Conservation (phyloP, 2,113 vertebrate species). For the Cyprinus carpio region DNA sequence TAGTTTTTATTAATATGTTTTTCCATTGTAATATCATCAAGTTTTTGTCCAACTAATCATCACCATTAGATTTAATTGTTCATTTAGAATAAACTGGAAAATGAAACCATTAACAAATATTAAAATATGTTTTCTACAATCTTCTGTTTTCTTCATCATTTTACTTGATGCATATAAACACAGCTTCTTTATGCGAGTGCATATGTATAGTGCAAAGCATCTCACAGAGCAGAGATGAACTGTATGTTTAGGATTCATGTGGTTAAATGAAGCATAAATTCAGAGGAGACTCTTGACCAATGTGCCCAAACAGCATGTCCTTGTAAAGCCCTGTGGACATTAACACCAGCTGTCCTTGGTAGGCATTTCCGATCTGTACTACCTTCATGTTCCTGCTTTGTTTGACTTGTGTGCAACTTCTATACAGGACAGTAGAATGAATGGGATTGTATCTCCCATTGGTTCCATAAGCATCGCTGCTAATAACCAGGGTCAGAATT, state of each 20-base stretch:
- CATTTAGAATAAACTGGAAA: not conserved
- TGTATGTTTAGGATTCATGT: slow-evolving; percentile 69
- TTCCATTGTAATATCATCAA: not conserved
- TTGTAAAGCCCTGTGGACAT: slow-evolving; percentile 65
- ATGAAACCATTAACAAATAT: not conserved
- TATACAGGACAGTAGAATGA: not conserved
- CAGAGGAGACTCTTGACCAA: slow-evolving; percentile 69
- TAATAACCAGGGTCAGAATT: not conserved
- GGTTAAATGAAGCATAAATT: slow-evolving; percentile 75
- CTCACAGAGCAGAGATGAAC: not conserved
- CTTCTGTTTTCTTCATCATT: no score
- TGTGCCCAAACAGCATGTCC: slow-evolving; percentile 67
- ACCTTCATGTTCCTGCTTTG: not conserved
- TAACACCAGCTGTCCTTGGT: slow-evolving; percentile 43
- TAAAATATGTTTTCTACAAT: not conserved
- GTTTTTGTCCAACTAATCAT: not conserved
- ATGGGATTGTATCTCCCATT: not conserved
- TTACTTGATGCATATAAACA: not conserved
- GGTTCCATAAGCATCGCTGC: not conserved
- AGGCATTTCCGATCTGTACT: slow-evolving; percentile 18
- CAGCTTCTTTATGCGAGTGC: not conserved
- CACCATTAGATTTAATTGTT: not conserved
- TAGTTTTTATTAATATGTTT: not conserved
- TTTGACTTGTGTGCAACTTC: not conserved
- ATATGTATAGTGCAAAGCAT: not conserved